Evolutionary conservation across 2,113 vertebrate genomes (phyloP).

Genomic region (Pangasianodon gigas): DNA sequence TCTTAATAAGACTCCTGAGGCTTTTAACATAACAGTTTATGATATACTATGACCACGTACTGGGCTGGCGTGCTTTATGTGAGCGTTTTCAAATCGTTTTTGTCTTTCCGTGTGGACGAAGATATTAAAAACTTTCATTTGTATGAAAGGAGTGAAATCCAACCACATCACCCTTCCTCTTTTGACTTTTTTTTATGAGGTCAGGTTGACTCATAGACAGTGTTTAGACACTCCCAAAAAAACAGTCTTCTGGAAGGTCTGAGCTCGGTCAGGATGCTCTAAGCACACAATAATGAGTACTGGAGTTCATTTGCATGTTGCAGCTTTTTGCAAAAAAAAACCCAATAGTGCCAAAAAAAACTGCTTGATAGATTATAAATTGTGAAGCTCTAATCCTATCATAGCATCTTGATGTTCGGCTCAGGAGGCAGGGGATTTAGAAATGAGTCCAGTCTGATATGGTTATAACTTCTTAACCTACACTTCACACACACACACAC

Average conservation of each 20-base stretch:
- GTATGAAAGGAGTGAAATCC: background rate
- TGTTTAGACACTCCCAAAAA: background rate
- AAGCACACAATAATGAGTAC: background rate
- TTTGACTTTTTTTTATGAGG: background rate
- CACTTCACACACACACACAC: background rate
- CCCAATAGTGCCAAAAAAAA: background rate
- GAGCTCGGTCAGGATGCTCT: background rate
- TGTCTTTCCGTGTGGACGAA: background rate
- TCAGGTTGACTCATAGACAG: background rate
- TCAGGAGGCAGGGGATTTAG: background rate
- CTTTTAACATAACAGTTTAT: background rate
- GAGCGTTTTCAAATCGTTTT: background rate
- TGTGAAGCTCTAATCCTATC: background rate
- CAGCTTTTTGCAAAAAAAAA: background rate
- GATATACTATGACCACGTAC: background rate
- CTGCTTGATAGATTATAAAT: background rate
- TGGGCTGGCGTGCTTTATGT: background rate
- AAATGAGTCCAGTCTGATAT: conserved; percentile 26
- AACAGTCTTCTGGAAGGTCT: background rate
- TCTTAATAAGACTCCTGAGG: background rate
- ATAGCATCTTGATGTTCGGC: conserved; percentile 9
- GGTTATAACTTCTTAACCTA: conserved; percentile 32
- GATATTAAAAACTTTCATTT: background rate
- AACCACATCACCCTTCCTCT: background rate
- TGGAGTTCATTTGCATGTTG: background rate